Percentiles rank a stretch among this genome's conserved stretches.
Conservation (phyloP, 92 coral and sea anemone genomes). For the Bergia puertoricense region DNA sequence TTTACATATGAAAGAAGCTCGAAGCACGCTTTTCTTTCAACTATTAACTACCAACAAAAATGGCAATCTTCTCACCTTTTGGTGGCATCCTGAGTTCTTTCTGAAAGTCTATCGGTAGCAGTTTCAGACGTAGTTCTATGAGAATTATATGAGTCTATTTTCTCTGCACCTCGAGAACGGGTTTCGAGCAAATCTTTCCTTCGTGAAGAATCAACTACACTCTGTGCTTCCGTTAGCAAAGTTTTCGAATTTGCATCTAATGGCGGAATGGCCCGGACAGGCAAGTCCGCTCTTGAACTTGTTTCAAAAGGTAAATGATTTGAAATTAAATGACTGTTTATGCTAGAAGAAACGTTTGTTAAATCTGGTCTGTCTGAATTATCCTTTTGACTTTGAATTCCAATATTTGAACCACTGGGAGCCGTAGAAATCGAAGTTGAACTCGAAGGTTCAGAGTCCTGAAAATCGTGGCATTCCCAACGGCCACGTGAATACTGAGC, state of each 20-base stretch:
- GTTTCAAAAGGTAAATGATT: slow-evolving; percentile 29
- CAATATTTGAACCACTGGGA: slow-evolving; percentile 37
- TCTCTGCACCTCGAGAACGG: slow-evolving; percentile 33
- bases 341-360: slow-evolving; percentile 37
- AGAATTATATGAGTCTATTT: slow-evolving; percentile 36
- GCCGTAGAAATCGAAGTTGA: slow-evolving; percentile 67
- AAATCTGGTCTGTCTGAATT: slow-evolving; percentile 43
- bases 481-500: slow-evolving; percentile 93
- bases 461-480: slow-evolving; percentile 97
- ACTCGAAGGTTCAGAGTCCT: slow-evolving; percentile 69
- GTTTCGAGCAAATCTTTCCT: slow-evolving; percentile 34
- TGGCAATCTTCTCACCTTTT: slow-evolving; percentile 23
- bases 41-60: background rate
- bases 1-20: slow-evolving; percentile 5
- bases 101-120: slow-evolving; percentile 25
- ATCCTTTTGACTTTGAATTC: slow-evolving; percentile 43
- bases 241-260: slow-evolving; percentile 41
- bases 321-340: slow-evolving; percentile 33
- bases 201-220: slow-evolving; percentile 29
- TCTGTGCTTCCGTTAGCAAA: slow-evolving; percentile 24
- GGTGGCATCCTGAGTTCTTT: slow-evolving; percentile 28
- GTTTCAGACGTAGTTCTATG: slow-evolving; percentile 38
- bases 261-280: slow-evolving; percentile 36
- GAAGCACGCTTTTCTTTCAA: slow-evolving; percentile 4
- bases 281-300: slow-evolving; percentile 26